Conservation (phyloP, 2,888 invertebrate species). For the Drosophila niveifrons region DNA sequence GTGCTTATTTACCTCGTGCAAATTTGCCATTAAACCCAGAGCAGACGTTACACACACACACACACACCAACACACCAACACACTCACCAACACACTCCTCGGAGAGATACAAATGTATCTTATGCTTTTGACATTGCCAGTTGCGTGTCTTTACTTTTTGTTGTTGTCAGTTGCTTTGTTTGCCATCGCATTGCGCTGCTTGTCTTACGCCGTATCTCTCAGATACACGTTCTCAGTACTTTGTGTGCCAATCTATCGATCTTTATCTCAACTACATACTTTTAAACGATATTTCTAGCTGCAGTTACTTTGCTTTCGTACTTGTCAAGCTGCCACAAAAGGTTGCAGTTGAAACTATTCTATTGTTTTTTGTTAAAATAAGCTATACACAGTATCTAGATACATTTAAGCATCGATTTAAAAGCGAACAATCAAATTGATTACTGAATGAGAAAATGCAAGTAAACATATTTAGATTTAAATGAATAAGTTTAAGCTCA, state of each 20-base stretch:
- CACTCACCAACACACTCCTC: slow-evolving; percentile 10
- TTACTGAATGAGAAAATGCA: no score
- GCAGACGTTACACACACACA: slow-evolving; percentile 62
- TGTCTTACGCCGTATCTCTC: slow-evolving; percentile 44
- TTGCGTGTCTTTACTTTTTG: slow-evolving; percentile 44
- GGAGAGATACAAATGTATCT: slow-evolving; percentile 60
- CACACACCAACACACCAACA: slow-evolving; percentile 22
- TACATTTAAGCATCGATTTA: no score
- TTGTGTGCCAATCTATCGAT: slow-evolving; percentile 18
- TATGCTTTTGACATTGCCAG: slow-evolving; percentile 58
- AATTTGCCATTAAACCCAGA: slow-evolving; percentile 78
- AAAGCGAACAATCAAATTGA: no score
- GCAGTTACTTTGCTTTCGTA: slow-evolving; percentile 1
- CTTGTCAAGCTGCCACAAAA: slow-evolving; percentile 7
- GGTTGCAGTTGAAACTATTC: background rate
- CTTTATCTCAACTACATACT: slow-evolving; percentile 15
- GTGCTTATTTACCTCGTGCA: slow-evolving; percentile 77
- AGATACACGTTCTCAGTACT: slow-evolving; percentile 28
- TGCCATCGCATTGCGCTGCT: slow-evolving; percentile 45
- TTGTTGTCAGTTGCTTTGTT: slow-evolving; percentile 60
- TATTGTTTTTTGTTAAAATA: background rate
- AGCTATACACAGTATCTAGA: no score
- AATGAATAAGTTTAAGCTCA: no score
- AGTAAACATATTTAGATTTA: no score
- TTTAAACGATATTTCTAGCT: background rate